Evolutionary conservation across 2,888 invertebrate species (phyloP), one percentile per base, ranked within the genome.

Genomic region (Philhelius pedissequus): DNA sequence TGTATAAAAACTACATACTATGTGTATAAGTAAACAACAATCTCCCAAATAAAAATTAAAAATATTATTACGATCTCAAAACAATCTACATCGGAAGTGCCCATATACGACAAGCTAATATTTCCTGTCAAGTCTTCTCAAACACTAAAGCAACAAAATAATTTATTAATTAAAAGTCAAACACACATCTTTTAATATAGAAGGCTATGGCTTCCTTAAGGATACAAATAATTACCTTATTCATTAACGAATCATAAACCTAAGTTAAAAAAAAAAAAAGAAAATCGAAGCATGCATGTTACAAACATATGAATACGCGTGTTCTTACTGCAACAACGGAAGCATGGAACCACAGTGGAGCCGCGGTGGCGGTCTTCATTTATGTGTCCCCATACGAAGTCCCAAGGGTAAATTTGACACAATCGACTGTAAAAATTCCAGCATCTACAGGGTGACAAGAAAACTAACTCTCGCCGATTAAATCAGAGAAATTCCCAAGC

Each of bases 381-480:
- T n/a, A 40, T 64, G n/a, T 75, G 75, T 66, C 66, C 68, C 66
- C 71, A 60, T 15, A 6, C 8, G 9, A 27, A 15, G 32, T 64
- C 58, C 71, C 77, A 73, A 52, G 71, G 78, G 45, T 62, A 76
- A 62, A 68, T 62, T 69, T 82, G 82, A 82, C 82, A 73, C 78
- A 82, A 43, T 66, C 66, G 78, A 20, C 71, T 9, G 73, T 68
- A 78, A 68, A 78, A 77, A 82, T 50, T 71, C 64, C 76, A 43
- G 7, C 18, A 43, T n/a, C 32, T 15, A 52, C 13, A 56, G 56
- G 56, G 56, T 52, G 56, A 20, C 6, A n/a, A n/a, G 38, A n/a
- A 38, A n/a, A 38, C 4, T 25, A 25, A 25, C 5, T 3, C n/a
- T n/a, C n/a, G n/a, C n/a, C n/a, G n/a, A n/a, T n/a, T n/a, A n/a